Base-by-base conservation (phyloP, 92 coral and sea anemone genomes). In the Bergia puertoricense region DNA sequence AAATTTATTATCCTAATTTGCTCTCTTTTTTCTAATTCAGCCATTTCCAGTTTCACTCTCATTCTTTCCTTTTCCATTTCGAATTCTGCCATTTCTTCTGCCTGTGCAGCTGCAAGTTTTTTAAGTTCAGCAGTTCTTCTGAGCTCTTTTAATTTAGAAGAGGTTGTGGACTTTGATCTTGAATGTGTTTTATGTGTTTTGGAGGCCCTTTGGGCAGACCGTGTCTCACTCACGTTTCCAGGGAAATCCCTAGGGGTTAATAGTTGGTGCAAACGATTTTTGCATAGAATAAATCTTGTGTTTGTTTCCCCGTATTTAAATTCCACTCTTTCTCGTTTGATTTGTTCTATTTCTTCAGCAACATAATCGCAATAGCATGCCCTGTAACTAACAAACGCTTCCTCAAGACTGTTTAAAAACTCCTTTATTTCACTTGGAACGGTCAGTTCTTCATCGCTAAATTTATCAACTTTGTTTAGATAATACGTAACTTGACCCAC, bases 31-130 rank as follows among this genome's bases (percentile, higher is more conserved):
- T 71, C 75, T 71, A 71, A 71, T 71, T 71, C 75, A 71, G 75
- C 39, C n/a, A 71, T n/a, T 71, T 71, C 75, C 75, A 71, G 75
- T 71, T 71, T 71, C 75, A 71, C n/a, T 71, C 75, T 71, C 75
- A n/a, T 71, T 71, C 75, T 71, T 71, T 71, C 75, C 75, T 71
- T 71, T 71, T 71, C 75, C 75, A 71, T 71, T 71, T 71, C 41
- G 40, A 71, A 71, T 71, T 30, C 11, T 71, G 75, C 75, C 10
- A 71, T 71, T 71, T 71, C 75, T 71, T 30, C 75, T 30, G 41
- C 75, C 75, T 71, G 75, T 71, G 75, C 42, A 71, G 41, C 75
- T 71, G 75, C 75, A 71, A 71, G 75, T n/a, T 71, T 3, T 71
- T 71, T 71, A 71, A 71, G 41, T 71, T 71, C 40, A 2, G 75